A percentile compares a stretch with the other conserved stretches of the same genome.
phyloP scores from a whole-genome alignment of 2,113 vertebrate genomes.

The Sus scrofa region DNA sequence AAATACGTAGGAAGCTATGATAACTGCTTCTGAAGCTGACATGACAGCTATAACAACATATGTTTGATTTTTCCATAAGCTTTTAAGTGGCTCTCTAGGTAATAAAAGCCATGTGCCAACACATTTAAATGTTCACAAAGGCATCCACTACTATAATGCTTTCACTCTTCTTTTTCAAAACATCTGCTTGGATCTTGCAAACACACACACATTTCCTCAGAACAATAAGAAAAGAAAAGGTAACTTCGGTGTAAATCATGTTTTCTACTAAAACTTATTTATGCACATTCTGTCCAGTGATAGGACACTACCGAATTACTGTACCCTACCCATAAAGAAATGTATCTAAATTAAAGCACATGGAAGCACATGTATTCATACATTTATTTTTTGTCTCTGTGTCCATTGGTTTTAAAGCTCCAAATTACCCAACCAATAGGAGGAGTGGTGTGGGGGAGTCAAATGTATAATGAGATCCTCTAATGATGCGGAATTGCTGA shows the following conservation, averaged over 20 bases:
- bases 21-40: slow-evolving; percentile 40
- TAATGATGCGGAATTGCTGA: fast-evolving
- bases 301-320: neutral
- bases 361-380: too few relatives aligned
- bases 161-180: slow-evolving; percentile 21
- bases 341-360: neutral
- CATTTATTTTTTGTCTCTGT: neutral
- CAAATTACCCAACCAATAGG: neutral
- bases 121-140: slow-evolving; percentile 57
- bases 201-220: neutral
- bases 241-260: neutral
- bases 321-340: neutral
- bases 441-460: neutral
- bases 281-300: neutral
- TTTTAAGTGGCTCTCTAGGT: slow-evolving; percentile 53
- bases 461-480: fast-evolving
- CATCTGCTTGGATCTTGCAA: neutral
- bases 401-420: neutral
- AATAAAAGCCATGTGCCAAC: slow-evolving; percentile 57
- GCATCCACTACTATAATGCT: neutral
- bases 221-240: neutral
- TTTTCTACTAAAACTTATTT: neutral
- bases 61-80: slow-evolving; percentile 64
- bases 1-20: neutral
- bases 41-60: slow-evolving; percentile 61